phyloP scores from a whole-genome alignment of 2,888 invertebrate species.

The Resseliella maxima region DNA sequence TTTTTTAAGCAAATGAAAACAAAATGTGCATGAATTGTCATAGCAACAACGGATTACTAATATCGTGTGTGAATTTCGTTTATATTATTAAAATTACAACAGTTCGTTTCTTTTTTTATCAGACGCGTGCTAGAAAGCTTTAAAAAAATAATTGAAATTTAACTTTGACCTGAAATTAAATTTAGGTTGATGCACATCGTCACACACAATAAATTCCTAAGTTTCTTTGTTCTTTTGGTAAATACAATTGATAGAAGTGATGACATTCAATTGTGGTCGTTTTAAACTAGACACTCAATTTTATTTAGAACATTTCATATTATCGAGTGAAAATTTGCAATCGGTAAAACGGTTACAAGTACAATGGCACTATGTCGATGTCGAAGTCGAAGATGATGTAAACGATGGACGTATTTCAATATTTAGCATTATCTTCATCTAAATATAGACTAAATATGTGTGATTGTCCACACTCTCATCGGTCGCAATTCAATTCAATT shows the following conservation, averaged over 20 bases:
- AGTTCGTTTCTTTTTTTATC: background rate
- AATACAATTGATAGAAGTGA: background rate
- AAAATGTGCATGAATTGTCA: background rate
- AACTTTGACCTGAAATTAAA: constrained; percentile 42
- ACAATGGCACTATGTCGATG: constrained; percentile 31
- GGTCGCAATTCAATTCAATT: background rate
- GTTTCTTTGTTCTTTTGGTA: constrained; percentile 13
- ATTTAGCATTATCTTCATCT: background rate
- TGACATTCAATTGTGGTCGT: background rate
- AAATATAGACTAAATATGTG: background rate
- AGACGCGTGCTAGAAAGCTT: background rate
- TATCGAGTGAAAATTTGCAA: background rate
- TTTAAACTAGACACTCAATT: constrained; percentile 9
- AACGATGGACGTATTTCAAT: background rate
- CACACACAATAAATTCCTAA: background rate
- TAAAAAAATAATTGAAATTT: constrained; percentile 19
- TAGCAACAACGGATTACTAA: background rate
- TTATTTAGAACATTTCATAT: constrained; percentile 41
- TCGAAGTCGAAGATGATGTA: constrained; percentile 1
- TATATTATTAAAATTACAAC: no score
- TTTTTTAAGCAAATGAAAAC: background rate
- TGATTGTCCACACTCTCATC: no score
- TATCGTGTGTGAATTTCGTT: background rate
- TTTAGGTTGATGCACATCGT: background rate
- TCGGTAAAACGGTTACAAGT: constrained; percentile 55